Base-by-base conservation (phyloP, 2,888 invertebrate genomes). In the Calephelis perditalis region DNA sequence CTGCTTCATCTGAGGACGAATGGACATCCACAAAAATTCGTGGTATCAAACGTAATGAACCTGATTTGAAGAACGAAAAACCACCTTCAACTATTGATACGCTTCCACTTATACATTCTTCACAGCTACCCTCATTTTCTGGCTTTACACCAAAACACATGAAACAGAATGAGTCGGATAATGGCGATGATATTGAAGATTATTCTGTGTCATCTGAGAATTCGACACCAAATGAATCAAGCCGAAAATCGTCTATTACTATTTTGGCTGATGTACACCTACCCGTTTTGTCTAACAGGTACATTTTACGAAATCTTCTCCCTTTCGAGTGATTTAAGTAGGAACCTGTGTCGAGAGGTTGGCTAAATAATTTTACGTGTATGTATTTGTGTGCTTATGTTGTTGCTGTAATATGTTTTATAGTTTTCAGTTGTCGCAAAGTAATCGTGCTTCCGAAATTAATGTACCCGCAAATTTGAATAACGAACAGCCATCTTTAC, bases 31-130 rank as follows among this genome's bases (percentile, higher is more conserved):
- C 44, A 44, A 44, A 44, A 44, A 44, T 44, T 44, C 44, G 44
- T 44, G 44, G 44, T 44, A 44, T 44, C 44, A 44, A 44, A 44
- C 44, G 44, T 44, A 44, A 44, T 44, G 44, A 44, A 44, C 44
- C 44, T 44, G 44, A 44, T 44, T 44, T 44, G 44, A 44, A 44
- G 44, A 44, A 44, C 44, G 44, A 44, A 4, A 44, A 44, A 44
- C 44, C 44, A 10, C 44, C 44, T 44, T 3, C 44, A 44, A 44
- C 44, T 44, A 10, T 44, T 43, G 44, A 44, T 44, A 44, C 5
- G 44, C 44, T 44, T 44, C 44, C 44, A 44, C 44, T 44, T 44
- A 44, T 44, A 44, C 44, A 44, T 44, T 44, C 44, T 44, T 44
- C 44, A 44, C 44, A 44, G 44, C 44, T 44, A 44, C 44, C 44